These are phyloP conservation scores for Centropus unirufus DNA, from an alignment of 2,113 vertebrate genomes.

Conservation along the genomic window DNA sequence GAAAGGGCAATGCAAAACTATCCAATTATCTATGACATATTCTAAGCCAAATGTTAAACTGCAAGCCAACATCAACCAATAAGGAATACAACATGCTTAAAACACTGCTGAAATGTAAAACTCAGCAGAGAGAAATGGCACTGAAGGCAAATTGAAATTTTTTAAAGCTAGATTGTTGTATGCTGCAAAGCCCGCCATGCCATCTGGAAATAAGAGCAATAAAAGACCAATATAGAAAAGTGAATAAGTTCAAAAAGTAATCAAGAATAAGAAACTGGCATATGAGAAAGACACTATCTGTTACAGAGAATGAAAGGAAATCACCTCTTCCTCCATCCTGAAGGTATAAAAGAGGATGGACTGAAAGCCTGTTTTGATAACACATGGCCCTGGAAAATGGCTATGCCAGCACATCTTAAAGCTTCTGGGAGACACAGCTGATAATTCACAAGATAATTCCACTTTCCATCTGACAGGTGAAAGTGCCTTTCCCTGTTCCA, in stretches of 20 bases:
- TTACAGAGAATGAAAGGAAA: constrained; percentile 1
- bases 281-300: neutral
- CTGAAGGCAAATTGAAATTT: neutral
- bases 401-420: neutral
- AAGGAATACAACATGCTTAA: neutral
- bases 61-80: neutral
- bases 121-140: neutral
- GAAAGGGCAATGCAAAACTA: neutral
- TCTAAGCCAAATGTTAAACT: neutral
- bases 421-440: neutral
- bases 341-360: neutral
- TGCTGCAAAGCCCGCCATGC: neutral
- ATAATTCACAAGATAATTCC: neutral
- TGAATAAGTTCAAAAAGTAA: neutral
- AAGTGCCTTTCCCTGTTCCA: neutral
- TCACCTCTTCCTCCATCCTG: neutral
- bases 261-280: neutral
- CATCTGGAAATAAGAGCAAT: constrained; percentile 44
- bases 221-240: constrained; percentile 23
- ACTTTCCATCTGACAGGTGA: neutral
- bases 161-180: neutral
- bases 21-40: neutral
- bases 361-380: neutral
- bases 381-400: neutral
- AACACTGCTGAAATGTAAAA: neutral